Evolutionary conservation across 2,113 vertebrate genomes (phyloP).

Genomic region (Melierax canorus): DNA sequence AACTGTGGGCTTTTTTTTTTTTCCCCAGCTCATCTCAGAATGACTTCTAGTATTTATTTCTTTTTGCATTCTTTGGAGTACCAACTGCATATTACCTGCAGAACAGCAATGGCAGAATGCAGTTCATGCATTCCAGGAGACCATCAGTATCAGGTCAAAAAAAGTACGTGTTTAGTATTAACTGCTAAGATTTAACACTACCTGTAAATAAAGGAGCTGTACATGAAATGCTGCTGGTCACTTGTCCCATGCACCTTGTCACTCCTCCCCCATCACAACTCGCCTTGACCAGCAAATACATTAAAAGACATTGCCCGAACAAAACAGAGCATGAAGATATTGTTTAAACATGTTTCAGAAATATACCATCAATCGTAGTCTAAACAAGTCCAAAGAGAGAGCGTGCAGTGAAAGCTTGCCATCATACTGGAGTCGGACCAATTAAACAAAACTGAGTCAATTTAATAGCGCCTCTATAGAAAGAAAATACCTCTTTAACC

Average conservation of each 20-base stretch:
- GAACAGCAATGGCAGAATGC: background rate
- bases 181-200: background rate
- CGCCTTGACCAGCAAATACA: background rate
- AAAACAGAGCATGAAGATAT: background rate
- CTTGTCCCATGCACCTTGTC: background rate
- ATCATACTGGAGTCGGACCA: background rate
- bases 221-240: fast-evolving
- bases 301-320: background rate
- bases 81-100: background rate
- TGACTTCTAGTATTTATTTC: background rate
- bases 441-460: conserved; percentile 33
- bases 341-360: conserved; percentile 46
- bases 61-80: background rate
- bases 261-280: background rate
- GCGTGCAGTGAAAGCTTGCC: background rate
- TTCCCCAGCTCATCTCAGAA: background rate
- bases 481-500: conserved; percentile 24
- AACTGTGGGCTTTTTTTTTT: background rate
- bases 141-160: background rate
- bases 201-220: background rate
- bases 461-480: conserved; percentile 2
- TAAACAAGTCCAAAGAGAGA: conserved; percentile 53
- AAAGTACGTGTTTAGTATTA: background rate
- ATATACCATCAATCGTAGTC: background rate
- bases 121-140: background rate